phyloP scores from a whole-genome alignment of 1,140 invertebrate genomes.

The Zaprionus kolodkinae region DNA sequence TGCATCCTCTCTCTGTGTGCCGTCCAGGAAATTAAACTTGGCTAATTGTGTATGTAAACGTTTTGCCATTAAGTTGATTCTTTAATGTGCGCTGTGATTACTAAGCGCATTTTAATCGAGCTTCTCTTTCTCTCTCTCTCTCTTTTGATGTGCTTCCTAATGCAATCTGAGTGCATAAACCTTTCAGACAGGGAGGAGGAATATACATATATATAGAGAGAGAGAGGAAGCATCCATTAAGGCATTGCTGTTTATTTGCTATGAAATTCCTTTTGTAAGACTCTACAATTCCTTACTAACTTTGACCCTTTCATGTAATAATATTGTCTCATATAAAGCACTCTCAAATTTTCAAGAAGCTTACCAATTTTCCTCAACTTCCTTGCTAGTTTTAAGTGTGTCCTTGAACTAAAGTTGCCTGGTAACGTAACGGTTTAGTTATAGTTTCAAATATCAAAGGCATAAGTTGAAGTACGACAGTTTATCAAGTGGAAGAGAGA shows the following conservation, averaged over 20 bases:
- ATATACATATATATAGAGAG: neutral
- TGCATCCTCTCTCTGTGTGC: conserved; percentile 21
- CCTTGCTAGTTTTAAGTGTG: neutral
- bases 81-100: conserved; percentile 64
- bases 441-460: conserved; percentile 30
- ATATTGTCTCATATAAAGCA: neutral
- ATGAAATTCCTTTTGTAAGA: neutral
- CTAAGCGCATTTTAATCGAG: conserved; percentile 42
- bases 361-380: neutral
- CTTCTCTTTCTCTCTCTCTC: conserved; percentile 6
- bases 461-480: neutral
- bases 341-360: conserved; percentile 12
- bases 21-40: conserved; percentile 71
- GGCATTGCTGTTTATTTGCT: neutral
- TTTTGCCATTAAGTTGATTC: conserved; percentile 70
- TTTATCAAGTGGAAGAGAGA: neutral
- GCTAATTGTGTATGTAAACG: conserved; percentile 72
- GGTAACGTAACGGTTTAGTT: conserved; percentile 22
- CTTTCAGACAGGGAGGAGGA: neutral
- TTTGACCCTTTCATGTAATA: conserved; percentile 12
- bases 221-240: neutral
- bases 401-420: conserved; percentile 20
- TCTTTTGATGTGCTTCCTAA: conserved; percentile 3
- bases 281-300: neutral
- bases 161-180: conserved; percentile 13